Evolutionary conservation across 2,888 invertebrate species (phyloP).

Genomic region (Atethmia centrago): DNA sequence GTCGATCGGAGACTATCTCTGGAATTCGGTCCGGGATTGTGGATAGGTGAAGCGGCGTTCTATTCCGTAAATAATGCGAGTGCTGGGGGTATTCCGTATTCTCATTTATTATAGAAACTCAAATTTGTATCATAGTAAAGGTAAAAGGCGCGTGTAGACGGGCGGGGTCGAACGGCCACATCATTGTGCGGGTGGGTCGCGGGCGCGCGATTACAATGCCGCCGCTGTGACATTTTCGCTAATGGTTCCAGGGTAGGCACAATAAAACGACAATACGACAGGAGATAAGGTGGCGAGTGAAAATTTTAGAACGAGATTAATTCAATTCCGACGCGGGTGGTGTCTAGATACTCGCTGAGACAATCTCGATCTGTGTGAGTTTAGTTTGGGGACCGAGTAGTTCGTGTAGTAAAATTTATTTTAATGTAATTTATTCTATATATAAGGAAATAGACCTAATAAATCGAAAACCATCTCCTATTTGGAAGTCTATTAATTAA

Average conservation of each 20-base stretch:
- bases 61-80: conserved; percentile 77
- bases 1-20: conserved; percentile 69
- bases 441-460: neutral
- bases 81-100: conserved; percentile 75
- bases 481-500: no score
- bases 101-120: conserved; percentile 87
- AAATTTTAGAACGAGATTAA: conserved; percentile 89
- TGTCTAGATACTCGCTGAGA: conserved; percentile 61
- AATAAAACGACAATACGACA: conserved; percentile 90
- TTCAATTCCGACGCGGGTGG: conserved; percentile 80
- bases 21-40: conserved; percentile 68
- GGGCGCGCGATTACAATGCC: conserved; percentile 88
- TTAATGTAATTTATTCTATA: neutral
- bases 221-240: conserved; percentile 90
- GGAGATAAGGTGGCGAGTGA: conserved; percentile 90
- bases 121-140: conserved; percentile 89
- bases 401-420: neutral
- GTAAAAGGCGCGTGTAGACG: conserved; percentile 83
- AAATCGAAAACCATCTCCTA: no score
- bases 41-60: conserved; percentile 70
- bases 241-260: conserved; percentile 90
- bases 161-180: conserved; percentile 86
- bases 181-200: conserved; percentile 87
- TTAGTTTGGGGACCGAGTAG: conserved; percentile 11
- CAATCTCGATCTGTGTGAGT: conserved; percentile 37